Base-by-base conservation (phyloP, 1,140 invertebrate genomes). In the Globodera rostochiensis region DNA sequence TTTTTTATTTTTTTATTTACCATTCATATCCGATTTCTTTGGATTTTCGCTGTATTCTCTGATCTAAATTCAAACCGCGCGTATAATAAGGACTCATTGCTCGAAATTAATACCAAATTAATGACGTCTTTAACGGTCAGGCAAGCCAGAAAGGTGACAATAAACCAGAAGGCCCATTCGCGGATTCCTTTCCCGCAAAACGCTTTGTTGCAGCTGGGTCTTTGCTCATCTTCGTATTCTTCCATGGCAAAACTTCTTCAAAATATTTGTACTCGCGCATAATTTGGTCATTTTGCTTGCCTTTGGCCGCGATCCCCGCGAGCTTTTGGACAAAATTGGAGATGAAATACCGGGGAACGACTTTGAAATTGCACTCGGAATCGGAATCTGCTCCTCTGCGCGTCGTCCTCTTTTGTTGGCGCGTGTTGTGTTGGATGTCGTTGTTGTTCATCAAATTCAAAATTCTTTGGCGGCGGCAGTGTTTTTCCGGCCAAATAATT, bases 81-180 rank as follows among this genome's bases (percentile, higher is more conserved):
- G n/a, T 15, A 7, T 1, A 11, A 11, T 82, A 60, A 36, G 2
- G 36, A 36, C 36, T 36, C 3, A 36, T 36, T 3, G 36, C 3
- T 36, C 36, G 25, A 78, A 66, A 79, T 57, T 82, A 77, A 83
- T 80, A 88, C 87, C 82, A 89, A 79, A 15, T 86, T 81, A 25
- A 85, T 67, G 15, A 89, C 86, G 77, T 89, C 88, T 75, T 89
- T 87, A 15, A 89, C 69, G 4, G 88, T 89, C 46, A 89, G 78
- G 53, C 80, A 83, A 15, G 88, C 88, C 13, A 89, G 57, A 69
- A 89, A 86, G 25, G 83, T 83, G 71, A 89, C 85, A 53, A 89
- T 90, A 67, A 90, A 84, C 80, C 88, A 87, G 77, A 89, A 89
- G 13, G 83, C 87, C 73, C 83, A 87, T 75, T 88, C 82, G 66